Evolutionary conservation across 2,888 invertebrate species (phyloP).

Genomic region (Melieria crassipennis): DNA sequence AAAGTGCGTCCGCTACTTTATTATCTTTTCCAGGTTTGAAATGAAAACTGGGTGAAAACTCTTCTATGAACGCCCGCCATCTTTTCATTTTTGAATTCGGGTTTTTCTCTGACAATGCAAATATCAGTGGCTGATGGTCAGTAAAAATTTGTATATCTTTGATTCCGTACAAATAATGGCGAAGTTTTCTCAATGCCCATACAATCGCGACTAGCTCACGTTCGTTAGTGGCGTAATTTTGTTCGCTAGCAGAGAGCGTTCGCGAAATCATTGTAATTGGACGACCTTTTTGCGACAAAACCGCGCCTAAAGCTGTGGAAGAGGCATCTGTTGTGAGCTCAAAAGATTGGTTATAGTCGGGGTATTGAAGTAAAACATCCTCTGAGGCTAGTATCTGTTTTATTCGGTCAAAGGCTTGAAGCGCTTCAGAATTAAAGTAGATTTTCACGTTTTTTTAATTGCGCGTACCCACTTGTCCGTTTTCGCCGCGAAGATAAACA

Average conservation of each 20-base stretch:
- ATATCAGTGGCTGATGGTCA: constrained; percentile 22
- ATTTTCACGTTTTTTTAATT: no score
- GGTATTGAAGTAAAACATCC: not conserved
- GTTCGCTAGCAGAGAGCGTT: constrained; percentile 36
- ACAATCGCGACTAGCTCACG: constrained; percentile 27
- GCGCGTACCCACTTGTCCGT: no score
- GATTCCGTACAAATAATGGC: constrained; percentile 57
- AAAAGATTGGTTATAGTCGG: not conserved
- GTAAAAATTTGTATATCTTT: constrained; percentile 38
- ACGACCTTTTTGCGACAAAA: constrained; percentile 8
- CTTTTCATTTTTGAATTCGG: no score
- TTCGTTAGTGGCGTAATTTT: constrained; percentile 40
- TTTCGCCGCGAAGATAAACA: no score
- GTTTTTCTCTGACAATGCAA: no score
- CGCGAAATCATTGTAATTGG: constrained; percentile 39
- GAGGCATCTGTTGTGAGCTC: not conserved
- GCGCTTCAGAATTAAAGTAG: no score
- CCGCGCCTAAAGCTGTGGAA: not conserved
- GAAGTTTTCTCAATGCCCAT: constrained; percentile 50
- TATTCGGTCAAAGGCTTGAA: not conserved
- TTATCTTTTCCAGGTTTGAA: constrained; percentile 2
- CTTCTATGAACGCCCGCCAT: no score
- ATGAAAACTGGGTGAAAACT: not conserved
- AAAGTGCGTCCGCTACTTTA: not conserved
- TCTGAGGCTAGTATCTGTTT: not conserved